These are phyloP conservation scores for Euzophera pinguis DNA, from an alignment of 2,888 invertebrate genomes.

Conservation along the genomic window DNA sequence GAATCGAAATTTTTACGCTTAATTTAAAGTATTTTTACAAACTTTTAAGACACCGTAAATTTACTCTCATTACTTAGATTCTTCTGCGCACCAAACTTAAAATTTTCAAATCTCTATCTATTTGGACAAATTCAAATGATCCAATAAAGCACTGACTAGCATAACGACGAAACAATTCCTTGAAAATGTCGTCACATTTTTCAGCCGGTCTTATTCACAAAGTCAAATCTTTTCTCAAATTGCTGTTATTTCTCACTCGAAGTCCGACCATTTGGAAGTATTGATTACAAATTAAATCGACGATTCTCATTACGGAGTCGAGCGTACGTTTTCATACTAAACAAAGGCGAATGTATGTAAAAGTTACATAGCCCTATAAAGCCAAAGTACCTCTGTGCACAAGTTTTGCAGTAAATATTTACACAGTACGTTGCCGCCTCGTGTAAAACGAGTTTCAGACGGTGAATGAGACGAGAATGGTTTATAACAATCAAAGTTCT, in stretches of 20 bases:
- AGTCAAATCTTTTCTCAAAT: neutral
- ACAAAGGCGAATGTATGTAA: constrained; percentile 10
- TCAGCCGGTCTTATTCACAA: neutral
- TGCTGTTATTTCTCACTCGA: constrained; percentile 5
- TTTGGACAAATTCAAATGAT: neutral
- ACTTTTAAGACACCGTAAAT: no score
- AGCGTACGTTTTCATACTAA: neutral
- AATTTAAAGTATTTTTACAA: no score
- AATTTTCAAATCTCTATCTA: neutral
- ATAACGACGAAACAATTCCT: neutral
- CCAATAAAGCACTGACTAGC: neutral
- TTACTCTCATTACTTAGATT: no score
- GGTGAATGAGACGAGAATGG: neutral
- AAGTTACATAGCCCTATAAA: constrained; percentile 9
- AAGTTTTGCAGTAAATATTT: constrained; percentile 22
- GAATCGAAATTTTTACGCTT: no score
- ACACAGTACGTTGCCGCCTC: constrained; percentile 3
- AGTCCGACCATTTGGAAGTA: constrained; percentile 5
- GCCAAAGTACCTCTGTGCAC: constrained; percentile 5
- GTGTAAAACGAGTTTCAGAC: neutral
- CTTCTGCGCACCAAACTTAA: no score
- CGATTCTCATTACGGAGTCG: constrained; percentile 1
- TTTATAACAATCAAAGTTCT: neutral
- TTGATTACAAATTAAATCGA: constrained; percentile 5
- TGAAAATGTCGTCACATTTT: neutral